Base-by-base conservation (phyloP, 2,888 invertebrate species). In the Cenopis cana region DNA sequence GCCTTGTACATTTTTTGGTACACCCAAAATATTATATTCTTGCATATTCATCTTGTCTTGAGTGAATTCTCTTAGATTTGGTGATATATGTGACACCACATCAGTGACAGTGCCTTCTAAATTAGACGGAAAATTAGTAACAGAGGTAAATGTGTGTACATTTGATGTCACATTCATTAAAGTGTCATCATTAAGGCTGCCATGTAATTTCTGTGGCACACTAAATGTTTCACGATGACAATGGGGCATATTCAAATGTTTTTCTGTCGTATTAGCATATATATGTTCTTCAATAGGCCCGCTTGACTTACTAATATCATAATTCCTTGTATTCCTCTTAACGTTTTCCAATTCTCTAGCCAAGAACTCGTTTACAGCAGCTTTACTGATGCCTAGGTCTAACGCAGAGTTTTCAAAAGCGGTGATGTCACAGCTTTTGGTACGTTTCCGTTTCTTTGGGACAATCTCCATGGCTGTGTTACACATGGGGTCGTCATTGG, bases 401-500 rank as follows among this genome's bases (percentile, higher is more conserved):
- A 94, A 75, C 0, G 89, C 93, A 0, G 89, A 85, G 73, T 94
- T 94, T 68, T 93, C 93, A 75, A 94, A 94, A 0, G 87, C 82
- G 1, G 83, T 81, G 1, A 88, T 82, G 33, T 92, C 92, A 69
- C 87, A 88, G 71, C 89, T 93, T 65, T 83, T 87, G 0, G 90
- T 86, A n/a, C 87, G 76, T 76, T 93, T 92, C 0, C 90, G 83
- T 74, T 91, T 89, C 75, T 93, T 94, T 0, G 93, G 93, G 20
- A 87, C 83, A 33, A 93, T 86, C 80, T 94, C 94, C 93, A 94
- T 93, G 8, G 87, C 90, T 0, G 88, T 94, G 80, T 94, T 94
- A 75, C 93, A 92, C 85, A 93, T 94, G 5, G 85, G 88, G 72
- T 94, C 94, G 14, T 94, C 93, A 72, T 92, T 93, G 5, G 84